A percentile compares a stretch with the other conserved stretches of the same genome.
Evolutionary conservation across 2,113 vertebrate species (phyloP).

Genomic region (Nycticebus coucang): DNA sequence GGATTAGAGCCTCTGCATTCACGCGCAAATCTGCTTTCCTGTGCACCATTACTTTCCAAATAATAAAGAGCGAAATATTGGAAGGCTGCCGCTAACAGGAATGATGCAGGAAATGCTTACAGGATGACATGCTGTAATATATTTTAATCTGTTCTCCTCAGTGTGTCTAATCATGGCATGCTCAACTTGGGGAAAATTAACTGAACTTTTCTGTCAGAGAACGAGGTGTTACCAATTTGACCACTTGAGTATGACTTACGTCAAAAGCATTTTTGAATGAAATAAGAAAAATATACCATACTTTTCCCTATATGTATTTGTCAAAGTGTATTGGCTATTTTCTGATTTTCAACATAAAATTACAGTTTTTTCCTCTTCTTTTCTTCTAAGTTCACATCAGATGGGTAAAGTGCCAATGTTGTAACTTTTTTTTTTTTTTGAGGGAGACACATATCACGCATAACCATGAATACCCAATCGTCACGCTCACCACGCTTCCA

Average conservation of each 20-base stretch:
- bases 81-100: not conserved
- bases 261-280: not conserved
- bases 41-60: not conserved
- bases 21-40: not conserved
- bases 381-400: not conserved
- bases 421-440: too few relatives aligned
- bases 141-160: not conserved
- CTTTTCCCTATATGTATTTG: not conserved
- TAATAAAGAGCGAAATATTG: not conserved
- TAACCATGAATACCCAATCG: not conserved
- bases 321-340: not conserved
- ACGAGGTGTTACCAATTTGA: not conserved
- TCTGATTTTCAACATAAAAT: not conserved
- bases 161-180: not conserved
- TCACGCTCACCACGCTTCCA: too few relatives aligned
- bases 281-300: not conserved
- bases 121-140: not conserved
- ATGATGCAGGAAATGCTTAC: not conserved
- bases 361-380: not conserved
- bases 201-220: not conserved
- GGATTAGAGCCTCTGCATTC: not conserved
- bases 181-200: not conserved
- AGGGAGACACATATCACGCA: too few relatives aligned
- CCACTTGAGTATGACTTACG: not conserved
- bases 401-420: too few relatives aligned